Evolutionary conservation across 1,140 invertebrate genomes (phyloP), one percentile per base, ranked within the genome.

Genomic region (Rhyzopertha dominica): DNA sequence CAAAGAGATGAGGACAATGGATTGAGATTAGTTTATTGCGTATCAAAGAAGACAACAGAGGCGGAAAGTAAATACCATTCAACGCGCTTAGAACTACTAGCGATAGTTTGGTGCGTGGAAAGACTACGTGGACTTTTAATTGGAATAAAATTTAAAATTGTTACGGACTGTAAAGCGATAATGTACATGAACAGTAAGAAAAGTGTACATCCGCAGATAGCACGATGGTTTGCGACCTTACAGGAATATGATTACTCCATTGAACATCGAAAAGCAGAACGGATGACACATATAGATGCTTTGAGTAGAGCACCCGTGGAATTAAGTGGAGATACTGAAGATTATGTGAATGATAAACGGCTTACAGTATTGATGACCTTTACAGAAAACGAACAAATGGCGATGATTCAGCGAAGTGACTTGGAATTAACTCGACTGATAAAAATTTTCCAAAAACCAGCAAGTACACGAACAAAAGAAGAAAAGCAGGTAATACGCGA

Each of bases 121-220:
- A 43, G 47, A 22, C 25, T 70, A 28, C 53, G 63, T 18, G 50
- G 63, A 7, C 66, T 61, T 31, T 22, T 69, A 9, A 10, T 67
- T n/a, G 65, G 63, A 1, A 63, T 61, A n/a, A 28, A 32, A 7
- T 72, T 71, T 32, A 63, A 32, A 34, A 57, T 61, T 30, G 55
- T 67, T 28, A 68, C 43, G 2, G 68, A 58, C 58, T 70, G 68
- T 40, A 48, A 56, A 17, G 35, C 49, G 1, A 31, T 55, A 31
- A 32, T 32, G 13, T 24, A 39, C 3, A 29, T 53, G 10, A 46
- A 53, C 19, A 42, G 35, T 22, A 55, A 60, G 25, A 49, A 53
- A 19, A 43, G 48, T 16, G 42, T 52, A 13, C 47, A 49, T 49
- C 43, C 53, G 2, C 47, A 47, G 13, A 49, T 59, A 4, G 43